These are phyloP conservation scores for Xenentodon cancila DNA, from an alignment of 2,797 vertebrate species.

Conservation along the genomic window DNA sequence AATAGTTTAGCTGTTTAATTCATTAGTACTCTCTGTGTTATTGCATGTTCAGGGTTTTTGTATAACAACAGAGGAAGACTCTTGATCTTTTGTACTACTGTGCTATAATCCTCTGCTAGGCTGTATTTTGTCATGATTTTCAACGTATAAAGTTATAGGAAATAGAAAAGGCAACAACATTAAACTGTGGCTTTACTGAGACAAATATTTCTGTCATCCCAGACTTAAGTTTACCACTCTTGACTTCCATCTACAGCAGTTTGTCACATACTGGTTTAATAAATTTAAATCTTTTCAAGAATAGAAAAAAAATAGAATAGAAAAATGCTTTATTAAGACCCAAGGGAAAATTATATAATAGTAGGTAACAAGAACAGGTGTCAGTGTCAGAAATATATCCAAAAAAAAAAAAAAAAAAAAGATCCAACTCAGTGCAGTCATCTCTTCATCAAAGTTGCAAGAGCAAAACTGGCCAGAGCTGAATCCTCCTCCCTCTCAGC, in stretches of 20 bases:
- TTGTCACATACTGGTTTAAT: conserved; percentile 33
- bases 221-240: conserved; percentile 22
- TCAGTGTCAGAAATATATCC: conserved; percentile 63
- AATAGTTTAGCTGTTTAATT: neutral
- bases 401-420: conserved; percentile 53
- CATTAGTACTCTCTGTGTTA: neutral
- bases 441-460: conserved; percentile 71
- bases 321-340: neutral
- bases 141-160: conserved; percentile 5
- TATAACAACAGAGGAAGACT: neutral
- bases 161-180: conserved; percentile 1
- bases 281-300: conserved; percentile 43
- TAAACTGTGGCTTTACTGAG: neutral
- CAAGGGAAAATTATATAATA: neutral
- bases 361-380: conserved; percentile 59
- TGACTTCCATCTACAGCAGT: conserved; percentile 4
- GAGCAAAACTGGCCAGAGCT: conserved; percentile 73
- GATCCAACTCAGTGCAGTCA: conserved; percentile 60
- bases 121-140: conserved; percentile 6
- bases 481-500: conserved; percentile 76
- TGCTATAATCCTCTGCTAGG: neutral
- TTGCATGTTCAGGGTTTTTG: neutral
- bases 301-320: neutral
- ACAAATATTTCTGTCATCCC: neutral
- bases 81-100: neutral